Evolutionary conservation across 1,140 invertebrate genomes (phyloP).

Genomic region (Drosophila ironensis): DNA sequence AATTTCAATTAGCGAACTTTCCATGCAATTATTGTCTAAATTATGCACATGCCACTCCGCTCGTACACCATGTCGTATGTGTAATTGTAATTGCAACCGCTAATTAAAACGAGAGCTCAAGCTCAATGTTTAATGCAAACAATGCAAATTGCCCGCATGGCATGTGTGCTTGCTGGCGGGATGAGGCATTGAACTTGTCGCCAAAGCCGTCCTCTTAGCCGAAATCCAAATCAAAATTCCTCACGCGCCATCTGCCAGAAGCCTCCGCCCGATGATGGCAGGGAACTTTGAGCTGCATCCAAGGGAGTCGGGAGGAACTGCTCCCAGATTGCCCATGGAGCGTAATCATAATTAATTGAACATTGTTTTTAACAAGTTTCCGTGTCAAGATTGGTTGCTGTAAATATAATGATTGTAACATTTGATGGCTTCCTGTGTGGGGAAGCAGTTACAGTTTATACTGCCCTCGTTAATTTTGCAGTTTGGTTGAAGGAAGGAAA

Average conservation of each 20-base stretch:
- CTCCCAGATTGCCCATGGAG: conserved; percentile 3
- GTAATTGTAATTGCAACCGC: conserved; percentile 61
- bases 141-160: conserved; percentile 58
- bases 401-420: conserved; percentile 11
- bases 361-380: conserved; percentile 36
- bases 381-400: conserved; percentile 35
- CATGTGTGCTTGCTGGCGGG: neutral
- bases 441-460: neutral
- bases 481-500: neutral
- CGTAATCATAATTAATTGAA: conserved; percentile 38
- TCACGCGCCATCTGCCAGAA: conserved; percentile 27
- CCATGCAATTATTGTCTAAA: conserved; percentile 55
- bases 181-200: conserved; percentile 72
- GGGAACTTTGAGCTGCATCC: conserved; percentile 22
- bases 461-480: neutral
- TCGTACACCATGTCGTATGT: conserved; percentile 45
- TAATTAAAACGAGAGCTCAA: conserved; percentile 58
- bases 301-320: conserved; percentile 1
- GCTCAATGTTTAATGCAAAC: conserved; percentile 51
- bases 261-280: conserved; percentile 32
- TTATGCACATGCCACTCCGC: conserved; percentile 43
- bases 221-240: too few relatives aligned
- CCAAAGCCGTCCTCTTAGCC: conserved; percentile 17
- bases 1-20: conserved; percentile 53
- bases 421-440: conserved; percentile 14